Evolutionary conservation across 2,888 invertebrate species (phyloP).

Genomic region (Cataglyphis rosenhaueri): DNA sequence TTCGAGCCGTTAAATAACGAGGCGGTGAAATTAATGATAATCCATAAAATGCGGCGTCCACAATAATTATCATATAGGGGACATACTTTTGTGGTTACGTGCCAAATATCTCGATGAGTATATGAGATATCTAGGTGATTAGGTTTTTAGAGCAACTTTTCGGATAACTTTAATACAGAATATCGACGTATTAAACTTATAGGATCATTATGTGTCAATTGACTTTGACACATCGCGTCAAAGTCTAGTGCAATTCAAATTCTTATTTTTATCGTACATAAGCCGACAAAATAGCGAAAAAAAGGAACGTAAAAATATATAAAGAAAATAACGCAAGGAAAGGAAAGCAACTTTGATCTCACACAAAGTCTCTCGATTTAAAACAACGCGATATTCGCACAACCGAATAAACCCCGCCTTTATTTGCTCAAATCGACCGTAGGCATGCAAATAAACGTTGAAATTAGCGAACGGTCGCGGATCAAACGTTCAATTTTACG

Average conservation of each 20-base stretch:
- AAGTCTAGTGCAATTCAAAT: not conserved
- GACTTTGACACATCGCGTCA: not conserved
- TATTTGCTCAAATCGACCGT: conserved; percentile 27
- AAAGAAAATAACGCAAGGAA: not conserved
- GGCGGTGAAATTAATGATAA: conserved; percentile 16
- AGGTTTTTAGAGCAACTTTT: conserved; percentile 19
- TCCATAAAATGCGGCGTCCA: conserved; percentile 9
- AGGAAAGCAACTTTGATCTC: not conserved
- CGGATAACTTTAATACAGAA: conserved; percentile 13
- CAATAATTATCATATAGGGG: conserved; percentile 6
- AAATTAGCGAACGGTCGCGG: conserved; percentile 16
- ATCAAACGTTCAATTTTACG: conserved; percentile 6
- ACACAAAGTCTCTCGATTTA: not conserved
- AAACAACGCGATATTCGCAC: not conserved
- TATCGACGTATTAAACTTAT: not conserved
- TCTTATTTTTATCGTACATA: not conserved
- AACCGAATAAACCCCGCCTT: conserved; percentile 16
- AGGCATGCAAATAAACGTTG: conserved; percentile 27
- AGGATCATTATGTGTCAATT: not conserved
- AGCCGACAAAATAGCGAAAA: not conserved
- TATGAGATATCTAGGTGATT: not conserved
- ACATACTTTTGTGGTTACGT: conserved; percentile 8
- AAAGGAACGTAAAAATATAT: not conserved
- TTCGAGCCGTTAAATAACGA: conserved; percentile 18
- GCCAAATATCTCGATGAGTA: conserved; percentile 22